Evolutionary conservation across 2,113 vertebrate species (phyloP).

Genomic region (Channa argus): DNA sequence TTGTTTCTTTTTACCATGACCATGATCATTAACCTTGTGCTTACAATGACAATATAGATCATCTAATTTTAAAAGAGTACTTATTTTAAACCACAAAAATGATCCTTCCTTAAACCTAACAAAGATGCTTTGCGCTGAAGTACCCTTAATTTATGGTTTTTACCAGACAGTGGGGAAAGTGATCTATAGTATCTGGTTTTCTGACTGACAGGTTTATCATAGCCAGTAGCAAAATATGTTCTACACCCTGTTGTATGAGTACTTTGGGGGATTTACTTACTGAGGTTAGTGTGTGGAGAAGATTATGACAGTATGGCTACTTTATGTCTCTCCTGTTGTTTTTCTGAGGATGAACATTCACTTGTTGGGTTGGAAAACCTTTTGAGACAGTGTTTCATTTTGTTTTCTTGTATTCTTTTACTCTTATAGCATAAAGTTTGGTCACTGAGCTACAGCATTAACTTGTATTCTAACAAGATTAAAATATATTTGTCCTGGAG

Average conservation of each 20-base stretch:
- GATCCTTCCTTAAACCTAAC: too few species aligned
- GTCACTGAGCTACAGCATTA: constrained; percentile 94
- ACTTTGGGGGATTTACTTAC: neutral
- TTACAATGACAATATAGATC: too few species aligned
- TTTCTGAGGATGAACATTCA: neutral
- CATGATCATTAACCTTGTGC: too few species aligned
- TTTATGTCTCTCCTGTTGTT: constrained; percentile 8
- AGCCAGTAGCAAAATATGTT: neutral
- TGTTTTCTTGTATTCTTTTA: constrained; percentile 78
- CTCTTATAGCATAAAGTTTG: constrained; percentile 89
- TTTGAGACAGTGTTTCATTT: constrained; percentile 43
- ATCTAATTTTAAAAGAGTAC: too few species aligned
- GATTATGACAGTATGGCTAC: neutral
- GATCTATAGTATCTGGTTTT: too few species aligned
- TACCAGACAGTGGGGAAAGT: too few species aligned
- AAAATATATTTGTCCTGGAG: constrained; percentile 99
- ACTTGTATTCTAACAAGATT: constrained; percentile 99
- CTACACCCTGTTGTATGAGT: neutral
- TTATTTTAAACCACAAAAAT: too few species aligned
- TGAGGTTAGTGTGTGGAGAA: neutral
- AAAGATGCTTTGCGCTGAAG: too few species aligned
- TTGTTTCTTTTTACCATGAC: too few species aligned
- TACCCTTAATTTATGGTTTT: neutral
- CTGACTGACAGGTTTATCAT: neutral
- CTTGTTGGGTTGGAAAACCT: constrained; percentile 2